Conservation (phyloP, 2,797 vertebrate genomes). For the Acanthurus tractus region DNA sequence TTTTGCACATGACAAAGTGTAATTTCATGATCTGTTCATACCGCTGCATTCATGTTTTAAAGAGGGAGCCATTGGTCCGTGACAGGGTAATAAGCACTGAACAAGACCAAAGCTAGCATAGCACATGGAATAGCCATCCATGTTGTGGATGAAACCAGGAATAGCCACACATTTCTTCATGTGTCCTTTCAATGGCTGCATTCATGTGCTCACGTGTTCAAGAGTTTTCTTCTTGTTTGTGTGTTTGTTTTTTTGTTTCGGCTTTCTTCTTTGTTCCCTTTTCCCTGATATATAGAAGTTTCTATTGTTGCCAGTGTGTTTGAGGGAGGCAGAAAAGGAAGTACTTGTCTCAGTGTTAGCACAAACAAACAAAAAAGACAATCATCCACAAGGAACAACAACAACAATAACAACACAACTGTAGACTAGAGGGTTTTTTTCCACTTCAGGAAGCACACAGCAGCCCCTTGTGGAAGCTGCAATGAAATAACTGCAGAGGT, state of each 20-base stretch:
- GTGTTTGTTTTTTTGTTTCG: too few species aligned
- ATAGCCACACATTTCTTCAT: background rate
- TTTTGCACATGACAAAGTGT: background rate
- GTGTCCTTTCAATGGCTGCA: background rate
- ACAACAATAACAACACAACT: background rate
- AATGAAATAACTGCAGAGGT: background rate
- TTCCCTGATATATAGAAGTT: background rate
- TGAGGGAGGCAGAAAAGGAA: background rate
- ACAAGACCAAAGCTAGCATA: background rate
- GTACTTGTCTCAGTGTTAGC: constrained; percentile 6
- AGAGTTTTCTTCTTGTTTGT: background rate
- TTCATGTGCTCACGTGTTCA: background rate
- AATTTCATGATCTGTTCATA: constrained; percentile 27
- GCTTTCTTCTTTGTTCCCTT: background rate
- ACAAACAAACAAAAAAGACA: constrained; percentile 4
- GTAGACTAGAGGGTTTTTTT: background rate
- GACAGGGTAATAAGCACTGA: background rate
- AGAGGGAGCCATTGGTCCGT: background rate
- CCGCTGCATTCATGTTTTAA: constrained; percentile 23
- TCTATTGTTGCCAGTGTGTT: background rate
- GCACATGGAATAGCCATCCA: background rate
- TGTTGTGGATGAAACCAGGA: background rate
- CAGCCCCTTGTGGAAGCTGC: background rate
- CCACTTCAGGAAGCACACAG: background rate
- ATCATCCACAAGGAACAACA: constrained; percentile 3